Evolutionary conservation across 1,140 invertebrate species (phyloP), one percentile per base, ranked within the genome.

Genomic region (Littorina saxatilis): DNA sequence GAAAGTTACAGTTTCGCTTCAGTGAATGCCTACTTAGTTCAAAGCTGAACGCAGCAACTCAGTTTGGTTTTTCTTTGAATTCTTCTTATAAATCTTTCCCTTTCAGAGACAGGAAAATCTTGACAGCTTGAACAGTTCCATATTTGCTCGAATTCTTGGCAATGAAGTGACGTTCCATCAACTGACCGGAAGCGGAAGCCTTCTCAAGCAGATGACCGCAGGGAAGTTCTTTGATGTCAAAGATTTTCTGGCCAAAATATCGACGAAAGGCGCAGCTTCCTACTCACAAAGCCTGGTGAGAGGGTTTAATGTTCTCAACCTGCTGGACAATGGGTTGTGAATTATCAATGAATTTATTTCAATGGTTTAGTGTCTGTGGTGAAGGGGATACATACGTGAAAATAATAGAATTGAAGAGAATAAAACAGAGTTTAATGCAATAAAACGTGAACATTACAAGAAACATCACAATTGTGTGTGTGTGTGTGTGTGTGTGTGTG

Each of bases 211-310:
- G 40, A 35, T 72, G 37, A 52, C 39, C 15, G 39, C 70, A 17
- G 40, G 40, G 29, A 73, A 73, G 17, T 32, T 47, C 23, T 43
- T 72, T 23, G 40, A n/a, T 43, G 2, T 72, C 35, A 23, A 72
- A 27, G 68, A n/a, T 0, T 23, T 72, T n/a, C 2, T 72, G 37
- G 27, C 68, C 40, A 72, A 72, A 40, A 72, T 72, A 13, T n/a
- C 40, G 7, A 32, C 35, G 17, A 23, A 72, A 40, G 68, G 68
- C 37, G 40, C 37, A 72, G 17, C 40, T 23, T 4, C 15, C 20
- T 72, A 40, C 40, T 23, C 20, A n/a, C 68, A 72, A 37, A 72
- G 40, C 40, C 35, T 72, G 39, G 68, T 72, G 23, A 72, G 68
- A 17, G 11, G 58, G 27, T n/a, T n/a, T n/a, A n/a, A n/a, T n/a